These are phyloP conservation scores for Threskiornis aethiopicus DNA, from an alignment of 2,797 vertebrate genomes.

Conservation along the genomic window DNA sequence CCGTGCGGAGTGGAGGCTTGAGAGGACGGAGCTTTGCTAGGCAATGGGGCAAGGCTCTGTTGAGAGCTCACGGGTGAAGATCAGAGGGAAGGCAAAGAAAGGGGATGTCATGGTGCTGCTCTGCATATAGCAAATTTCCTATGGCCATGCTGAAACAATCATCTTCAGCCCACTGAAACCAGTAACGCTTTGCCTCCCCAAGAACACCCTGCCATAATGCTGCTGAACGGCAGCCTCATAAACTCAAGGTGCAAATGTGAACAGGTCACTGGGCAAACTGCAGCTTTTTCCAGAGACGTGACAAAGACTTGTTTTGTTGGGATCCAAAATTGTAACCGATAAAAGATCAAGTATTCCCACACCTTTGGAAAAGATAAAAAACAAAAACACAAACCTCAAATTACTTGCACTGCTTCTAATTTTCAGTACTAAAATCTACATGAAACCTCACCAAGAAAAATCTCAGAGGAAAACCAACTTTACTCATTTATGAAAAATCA, in stretches of 20 bases:
- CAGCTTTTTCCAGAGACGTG: background rate
- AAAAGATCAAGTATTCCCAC: background rate
- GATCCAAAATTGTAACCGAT: background rate
- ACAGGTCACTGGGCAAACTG: background rate
- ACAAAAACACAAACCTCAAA: background rate
- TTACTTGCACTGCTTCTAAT: background rate
- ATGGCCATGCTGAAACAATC: background rate
- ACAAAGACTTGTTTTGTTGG: background rate
- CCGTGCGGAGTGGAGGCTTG: background rate
- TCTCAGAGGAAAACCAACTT: background rate
- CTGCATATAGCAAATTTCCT: background rate
- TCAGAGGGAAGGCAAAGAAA: background rate
- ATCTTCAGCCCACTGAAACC: background rate
- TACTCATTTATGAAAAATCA: background rate
- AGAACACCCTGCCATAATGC: background rate
- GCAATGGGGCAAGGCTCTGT: background rate
- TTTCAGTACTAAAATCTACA: background rate
- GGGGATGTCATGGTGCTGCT: background rate
- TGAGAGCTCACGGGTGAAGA: background rate
- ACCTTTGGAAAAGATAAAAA: background rate
- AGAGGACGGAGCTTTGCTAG: background rate
- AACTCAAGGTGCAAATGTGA: background rate
- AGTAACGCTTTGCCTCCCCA: background rate
- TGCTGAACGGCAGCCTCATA: background rate
- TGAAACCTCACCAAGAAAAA: background rate